Evolutionary conservation across 1,140 invertebrate genomes (phyloP).

Genomic region (roundworm (Caenorhabditis elegans)): DNA sequence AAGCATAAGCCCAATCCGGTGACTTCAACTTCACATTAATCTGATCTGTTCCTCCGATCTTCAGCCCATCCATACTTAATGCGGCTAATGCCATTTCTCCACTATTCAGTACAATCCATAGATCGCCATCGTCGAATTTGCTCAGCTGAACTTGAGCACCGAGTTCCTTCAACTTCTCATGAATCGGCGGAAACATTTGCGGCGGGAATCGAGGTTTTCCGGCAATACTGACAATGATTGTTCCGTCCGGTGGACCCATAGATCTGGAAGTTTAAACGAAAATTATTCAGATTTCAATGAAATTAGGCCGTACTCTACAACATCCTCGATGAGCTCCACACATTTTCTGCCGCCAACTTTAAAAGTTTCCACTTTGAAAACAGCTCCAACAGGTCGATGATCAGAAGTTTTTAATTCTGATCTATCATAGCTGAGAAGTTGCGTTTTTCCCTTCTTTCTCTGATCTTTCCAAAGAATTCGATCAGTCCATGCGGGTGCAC

Average conservation of each 20-base stretch:
- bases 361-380: slow-evolving; percentile 51
- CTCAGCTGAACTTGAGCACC: slow-evolving; percentile 46
- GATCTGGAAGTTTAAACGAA: slow-evolving; percentile 55
- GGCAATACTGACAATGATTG: slow-evolving; percentile 54
- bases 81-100: slow-evolving; percentile 62
- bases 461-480: slow-evolving; percentile 80
- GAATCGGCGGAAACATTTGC: slow-evolving; percentile 48
- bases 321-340: slow-evolving; percentile 50
- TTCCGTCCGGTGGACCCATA: slow-evolving; percentile 62
- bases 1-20: slow-evolving; percentile 24
- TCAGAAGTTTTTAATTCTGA: slow-evolving; percentile 96
- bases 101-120: slow-evolving; percentile 56
- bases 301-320: slow-evolving; percentile 44
- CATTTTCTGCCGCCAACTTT: slow-evolving; percentile 55
- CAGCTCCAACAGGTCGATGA: slow-evolving; percentile 72
- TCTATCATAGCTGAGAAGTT: slow-evolving; percentile 71
- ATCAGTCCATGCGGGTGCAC: slow-evolving; percentile 94
- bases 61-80: slow-evolving; percentile 62
- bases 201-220: slow-evolving; percentile 50
- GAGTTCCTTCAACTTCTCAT: slow-evolving; percentile 53
- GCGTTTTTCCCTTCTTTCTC: slow-evolving; percentile 7
- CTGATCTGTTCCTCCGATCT: neutral
- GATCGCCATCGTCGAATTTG: slow-evolving; percentile 47
- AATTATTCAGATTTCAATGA: neutral
- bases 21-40: slow-evolving; percentile 21